These are phyloP conservation scores for Odontocolon sp. DNA, from an alignment of 2,888 invertebrate species.

Conservation along the genomic window DNA sequence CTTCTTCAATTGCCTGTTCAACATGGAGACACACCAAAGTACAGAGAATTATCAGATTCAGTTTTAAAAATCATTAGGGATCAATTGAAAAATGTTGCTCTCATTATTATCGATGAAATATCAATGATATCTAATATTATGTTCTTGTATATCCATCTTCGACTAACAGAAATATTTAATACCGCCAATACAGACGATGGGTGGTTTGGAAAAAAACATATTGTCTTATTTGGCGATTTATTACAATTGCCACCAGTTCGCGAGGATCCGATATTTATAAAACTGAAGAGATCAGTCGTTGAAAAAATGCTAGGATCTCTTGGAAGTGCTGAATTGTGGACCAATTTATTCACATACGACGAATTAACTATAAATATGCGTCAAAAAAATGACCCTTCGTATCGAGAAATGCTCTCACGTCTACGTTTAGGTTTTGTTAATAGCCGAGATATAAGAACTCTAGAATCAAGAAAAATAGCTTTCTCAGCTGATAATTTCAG, in stretches of 20 bases:
- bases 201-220: constrained; percentile 30
- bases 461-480: constrained; percentile 32
- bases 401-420: constrained; percentile 59
- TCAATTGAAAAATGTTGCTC: constrained; percentile 20
- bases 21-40: constrained; percentile 36
- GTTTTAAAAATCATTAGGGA: constrained; percentile 35
- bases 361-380: constrained; percentile 69
- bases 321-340: constrained; percentile 66
- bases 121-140: no score
- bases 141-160: constrained; percentile 34
- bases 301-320: constrained; percentile 62
- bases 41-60: constrained; percentile 39
- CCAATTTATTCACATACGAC: constrained; percentile 65
- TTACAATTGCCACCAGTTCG: constrained; percentile 69
- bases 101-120: constrained; percentile 48
- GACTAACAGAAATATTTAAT: constrained; percentile 17
- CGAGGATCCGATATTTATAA: constrained; percentile 67
- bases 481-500: background rate
- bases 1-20: no score
- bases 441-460: constrained; percentile 12
- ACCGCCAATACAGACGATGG: constrained; percentile 4
- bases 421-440: constrained; percentile 18
- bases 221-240: constrained; percentile 48
- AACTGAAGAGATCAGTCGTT: constrained; percentile 61
- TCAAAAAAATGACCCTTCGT: no score